These are phyloP conservation scores for Scaptomyza polygonia DNA, from an alignment of 2,888 invertebrate species.

Conservation along the genomic window DNA sequence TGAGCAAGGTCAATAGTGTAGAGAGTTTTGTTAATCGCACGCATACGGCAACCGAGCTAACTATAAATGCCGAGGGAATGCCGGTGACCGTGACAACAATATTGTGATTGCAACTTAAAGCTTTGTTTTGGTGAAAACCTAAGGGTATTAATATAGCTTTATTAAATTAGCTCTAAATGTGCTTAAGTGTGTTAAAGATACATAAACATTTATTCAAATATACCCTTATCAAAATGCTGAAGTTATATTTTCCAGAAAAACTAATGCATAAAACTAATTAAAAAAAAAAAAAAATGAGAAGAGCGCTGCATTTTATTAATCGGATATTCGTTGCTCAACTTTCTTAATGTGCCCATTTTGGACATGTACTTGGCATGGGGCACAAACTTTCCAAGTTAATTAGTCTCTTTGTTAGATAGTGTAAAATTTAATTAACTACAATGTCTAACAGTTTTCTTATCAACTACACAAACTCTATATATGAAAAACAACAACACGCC, in stretches of 20 bases:
- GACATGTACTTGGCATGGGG: conserved; percentile 47
- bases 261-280: conserved; percentile 1
- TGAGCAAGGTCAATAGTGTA: conserved; percentile 76
- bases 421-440: conserved; percentile 13
- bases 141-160: conserved; percentile 4
- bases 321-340: conserved; percentile 53
- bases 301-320: conserved; percentile 13
- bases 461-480: conserved; percentile 16
- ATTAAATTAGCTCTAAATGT: conserved; percentile 6
- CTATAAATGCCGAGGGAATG: conserved; percentile 81
- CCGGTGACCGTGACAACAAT: conserved; percentile 83
- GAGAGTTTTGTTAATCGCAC: conserved; percentile 79
- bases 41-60: conserved; percentile 77
- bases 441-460: conserved; percentile 34
- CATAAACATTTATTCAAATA: background rate
- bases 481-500: conserved; percentile 39
- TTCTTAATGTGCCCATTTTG: conserved; percentile 61
- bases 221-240: conserved; percentile 9
- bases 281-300: conserved; percentile 1
- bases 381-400: conserved; percentile 55
- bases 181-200: conserved; percentile 6
- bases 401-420: conserved; percentile 41
- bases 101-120: conserved; percentile 80
- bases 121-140: conserved; percentile 4
- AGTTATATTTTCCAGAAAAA: background rate